phyloP scores from a whole-genome alignment of 2,888 invertebrate species.

The Drosophila kambysellisi region DNA sequence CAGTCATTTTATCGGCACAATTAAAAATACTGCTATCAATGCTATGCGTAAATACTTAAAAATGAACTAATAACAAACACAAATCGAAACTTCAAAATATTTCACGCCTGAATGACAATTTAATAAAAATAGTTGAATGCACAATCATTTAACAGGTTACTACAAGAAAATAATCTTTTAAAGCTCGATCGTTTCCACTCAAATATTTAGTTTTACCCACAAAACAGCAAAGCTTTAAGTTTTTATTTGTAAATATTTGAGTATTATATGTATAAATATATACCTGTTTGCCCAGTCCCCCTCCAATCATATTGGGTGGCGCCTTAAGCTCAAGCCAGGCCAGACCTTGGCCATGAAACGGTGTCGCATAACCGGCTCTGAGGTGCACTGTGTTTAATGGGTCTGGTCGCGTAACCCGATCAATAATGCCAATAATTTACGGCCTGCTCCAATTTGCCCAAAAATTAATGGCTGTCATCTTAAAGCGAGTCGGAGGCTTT shows the following conservation, averaged over 20 bases:
- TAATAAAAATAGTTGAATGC: slow-evolving; percentile 7
- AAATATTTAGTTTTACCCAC: background rate
- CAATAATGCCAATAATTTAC: slow-evolving; percentile 54
- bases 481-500: slow-evolving; percentile 27
- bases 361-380: slow-evolving; percentile 45
- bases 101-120: slow-evolving; percentile 15
- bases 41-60: slow-evolving; percentile 17
- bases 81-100: background rate
- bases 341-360: slow-evolving; percentile 61
- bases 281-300: slow-evolving; percentile 12
- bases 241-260: background rate
- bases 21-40: slow-evolving; percentile 25
- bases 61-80: background rate
- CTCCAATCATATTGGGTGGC: background rate
- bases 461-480: slow-evolving; percentile 38
- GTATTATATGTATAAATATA: background rate
- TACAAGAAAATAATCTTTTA: background rate
- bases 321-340: slow-evolving; percentile 1
- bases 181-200: background rate
- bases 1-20: slow-evolving; percentile 24
- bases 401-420: slow-evolving; percentile 57
- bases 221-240: background rate
- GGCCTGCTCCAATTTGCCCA: slow-evolving; percentile 41
- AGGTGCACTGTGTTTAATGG: slow-evolving; percentile 15
- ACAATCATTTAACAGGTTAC: background rate